These are phyloP conservation scores for Actinernus sp. DNA, from an alignment of 92 coral and sea anemone species.

Conservation along the genomic window DNA sequence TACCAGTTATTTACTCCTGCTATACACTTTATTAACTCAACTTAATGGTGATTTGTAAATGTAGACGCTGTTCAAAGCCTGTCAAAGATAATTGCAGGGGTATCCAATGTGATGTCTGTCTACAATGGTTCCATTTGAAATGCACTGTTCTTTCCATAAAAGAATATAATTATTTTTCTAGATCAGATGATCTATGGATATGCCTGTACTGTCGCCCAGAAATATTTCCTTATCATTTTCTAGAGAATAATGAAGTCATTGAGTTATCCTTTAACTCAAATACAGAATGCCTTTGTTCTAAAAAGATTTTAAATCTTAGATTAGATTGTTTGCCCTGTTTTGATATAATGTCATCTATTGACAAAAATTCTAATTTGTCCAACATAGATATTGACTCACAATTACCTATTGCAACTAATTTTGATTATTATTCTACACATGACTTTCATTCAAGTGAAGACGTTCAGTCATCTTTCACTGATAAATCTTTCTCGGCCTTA, in stretches of 20 bases:
- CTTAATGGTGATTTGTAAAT: too few relatives aligned
- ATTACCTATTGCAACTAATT: constrained; percentile 1
- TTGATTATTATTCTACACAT: constrained; percentile 1
- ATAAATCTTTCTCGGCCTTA: constrained; percentile 19
- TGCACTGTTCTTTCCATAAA: constrained; percentile 45
- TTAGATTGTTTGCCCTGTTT: constrained; percentile 27
- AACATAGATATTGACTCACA: constrained; percentile 16
- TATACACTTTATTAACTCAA: too few relatives aligned
- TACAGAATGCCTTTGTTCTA: constrained; percentile 46
- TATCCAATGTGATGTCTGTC: constrained; percentile 56
- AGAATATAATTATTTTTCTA: constrained; percentile 38
- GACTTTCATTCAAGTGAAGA: constrained; percentile 10
- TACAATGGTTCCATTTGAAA: constrained; percentile 44
- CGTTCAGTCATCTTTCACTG: not conserved
- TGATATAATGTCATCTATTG: not conserved
- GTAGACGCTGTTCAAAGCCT: too few relatives aligned
- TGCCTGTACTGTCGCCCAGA: constrained; percentile 24
- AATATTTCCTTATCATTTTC: constrained; percentile 31
- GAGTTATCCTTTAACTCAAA: constrained; percentile 38
- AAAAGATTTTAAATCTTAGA: constrained; percentile 15
- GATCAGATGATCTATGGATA: constrained; percentile 44
- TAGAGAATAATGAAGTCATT: constrained; percentile 23
- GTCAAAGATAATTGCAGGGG: too few relatives aligned
- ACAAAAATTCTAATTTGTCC: not conserved
- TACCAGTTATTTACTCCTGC: not conserved